These are phyloP conservation scores for Steinernema carpocapsae DNA, from an alignment of 2,888 invertebrate species.

Conservation along the genomic window DNA sequence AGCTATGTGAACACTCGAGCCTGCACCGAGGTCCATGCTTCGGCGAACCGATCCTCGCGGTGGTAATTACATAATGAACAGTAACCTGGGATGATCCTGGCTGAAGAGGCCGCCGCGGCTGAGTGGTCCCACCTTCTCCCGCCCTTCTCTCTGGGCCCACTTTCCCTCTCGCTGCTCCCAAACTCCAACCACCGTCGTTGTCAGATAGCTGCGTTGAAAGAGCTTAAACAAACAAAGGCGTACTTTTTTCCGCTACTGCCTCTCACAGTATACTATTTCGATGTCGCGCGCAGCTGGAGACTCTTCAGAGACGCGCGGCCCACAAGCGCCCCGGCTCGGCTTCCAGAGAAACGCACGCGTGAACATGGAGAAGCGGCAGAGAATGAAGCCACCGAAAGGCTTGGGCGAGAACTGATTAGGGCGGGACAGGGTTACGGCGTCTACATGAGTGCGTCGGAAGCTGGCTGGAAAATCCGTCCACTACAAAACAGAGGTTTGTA, in stretches of 20 bases:
- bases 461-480: background rate
- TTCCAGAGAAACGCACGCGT: background rate
- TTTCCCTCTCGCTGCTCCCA: background rate
- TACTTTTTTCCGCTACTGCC: slow-evolving; percentile 27
- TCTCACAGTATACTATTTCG: slow-evolving; percentile 33
- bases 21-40: too few species aligned
- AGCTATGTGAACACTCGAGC: too few species aligned
- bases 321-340: background rate
- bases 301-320: background rate
- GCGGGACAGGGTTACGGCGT: too few species aligned
- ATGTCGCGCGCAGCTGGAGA: slow-evolving; percentile 19
- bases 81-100: slow-evolving; percentile 1
- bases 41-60: background rate
- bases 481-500: too few species aligned
- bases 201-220: slow-evolving; percentile 19
- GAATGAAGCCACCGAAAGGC: background rate
- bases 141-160: background rate
- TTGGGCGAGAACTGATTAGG: background rate
- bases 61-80: slow-evolving; percentile 21
- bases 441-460: too few species aligned
- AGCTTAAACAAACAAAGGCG: slow-evolving; percentile 30
- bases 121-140: background rate
- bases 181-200: background rate
- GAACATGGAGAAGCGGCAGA: background rate
- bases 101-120: background rate